Percentiles rank a stretch among this genome's conserved stretches.
These are phyloP conservation scores for Octodonta nipae DNA, from an alignment of 2,888 invertebrate genomes.

Conservation along the genomic window DNA sequence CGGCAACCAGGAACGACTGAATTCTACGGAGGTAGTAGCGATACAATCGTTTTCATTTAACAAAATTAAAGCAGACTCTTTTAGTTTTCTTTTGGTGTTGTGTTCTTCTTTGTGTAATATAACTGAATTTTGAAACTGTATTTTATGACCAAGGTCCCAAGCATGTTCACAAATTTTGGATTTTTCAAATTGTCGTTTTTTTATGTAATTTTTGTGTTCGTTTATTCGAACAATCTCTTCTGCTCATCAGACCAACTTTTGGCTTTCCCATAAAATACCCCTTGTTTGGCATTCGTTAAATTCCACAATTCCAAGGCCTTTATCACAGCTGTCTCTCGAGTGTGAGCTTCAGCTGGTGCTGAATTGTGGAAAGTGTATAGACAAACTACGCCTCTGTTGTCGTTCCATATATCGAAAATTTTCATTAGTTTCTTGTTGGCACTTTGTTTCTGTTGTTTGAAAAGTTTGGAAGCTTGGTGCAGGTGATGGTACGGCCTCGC, in stretches of 20 bases:
- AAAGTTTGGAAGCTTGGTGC: constrained; percentile 66
- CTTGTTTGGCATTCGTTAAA: constrained; percentile 64
- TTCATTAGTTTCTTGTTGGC: constrained; percentile 52
- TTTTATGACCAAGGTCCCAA: too few species aligned
- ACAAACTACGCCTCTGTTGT: constrained; percentile 73
- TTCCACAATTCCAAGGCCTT: constrained; percentile 67
- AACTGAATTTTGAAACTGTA: too few species aligned
- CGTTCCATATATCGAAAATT: constrained; percentile 79
- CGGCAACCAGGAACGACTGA: too few species aligned
- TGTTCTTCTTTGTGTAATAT: too few species aligned
- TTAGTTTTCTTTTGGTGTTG: too few species aligned
- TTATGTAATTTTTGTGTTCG: too few species aligned
- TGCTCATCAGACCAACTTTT: constrained; percentile 60
- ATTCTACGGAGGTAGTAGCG: too few species aligned
- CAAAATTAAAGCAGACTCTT: too few species aligned
- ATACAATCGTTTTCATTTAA: too few species aligned
- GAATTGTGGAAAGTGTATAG: constrained; percentile 83
- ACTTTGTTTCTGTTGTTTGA: constrained; percentile 40
- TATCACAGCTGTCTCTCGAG: constrained; percentile 91
- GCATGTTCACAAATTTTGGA: too few species aligned
- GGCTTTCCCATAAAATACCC: constrained; percentile 71
- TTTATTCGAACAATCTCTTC: too few species aligned
- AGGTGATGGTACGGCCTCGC: constrained; percentile 81
- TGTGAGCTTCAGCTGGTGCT: constrained; percentile 82
- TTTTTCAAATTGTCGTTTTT: too few species aligned